Conservation (phyloP, 2,888 invertebrate species). For the Zaprionus lineosus region DNA sequence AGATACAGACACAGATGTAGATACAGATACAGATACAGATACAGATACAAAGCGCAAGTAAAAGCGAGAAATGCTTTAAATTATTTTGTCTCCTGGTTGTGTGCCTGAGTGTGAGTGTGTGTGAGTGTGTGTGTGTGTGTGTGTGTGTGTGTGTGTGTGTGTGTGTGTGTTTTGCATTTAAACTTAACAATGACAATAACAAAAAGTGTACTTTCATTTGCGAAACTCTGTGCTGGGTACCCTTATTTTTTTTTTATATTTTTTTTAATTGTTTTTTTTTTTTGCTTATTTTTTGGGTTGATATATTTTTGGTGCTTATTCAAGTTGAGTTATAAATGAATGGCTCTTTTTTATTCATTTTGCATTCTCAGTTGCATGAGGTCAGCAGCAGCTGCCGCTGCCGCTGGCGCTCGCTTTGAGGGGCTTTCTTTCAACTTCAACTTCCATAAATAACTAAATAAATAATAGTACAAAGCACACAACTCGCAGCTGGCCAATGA, state of each 20-base stretch:
- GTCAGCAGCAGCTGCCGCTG: slow-evolving; percentile 48
- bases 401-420: too few relatives aligned
- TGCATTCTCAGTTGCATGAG: slow-evolving; percentile 56
- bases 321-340: slow-evolving; percentile 30
- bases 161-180: slow-evolving; percentile 34
- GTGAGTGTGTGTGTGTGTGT: slow-evolving; percentile 14
- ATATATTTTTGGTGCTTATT: slow-evolving; percentile 42
- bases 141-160: not conserved
- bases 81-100: slow-evolving; percentile 39
- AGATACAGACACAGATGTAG: slow-evolving; percentile 8
- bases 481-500: slow-evolving; percentile 57
- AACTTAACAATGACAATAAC: slow-evolving; percentile 50
- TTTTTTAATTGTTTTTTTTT: too few relatives aligned
- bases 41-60: slow-evolving; percentile 49
- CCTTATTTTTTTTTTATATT: slow-evolving; percentile 23
- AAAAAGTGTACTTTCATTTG: slow-evolving; percentile 65
- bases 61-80: slow-evolving; percentile 58
- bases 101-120: not conserved
- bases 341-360: slow-evolving; percentile 13
- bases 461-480: slow-evolving; percentile 48
- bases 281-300: too few relatives aligned
- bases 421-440: slow-evolving; percentile 43
- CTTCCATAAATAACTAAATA: slow-evolving; percentile 52
- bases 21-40: slow-evolving; percentile 6
- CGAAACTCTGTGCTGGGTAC: slow-evolving; percentile 21